Base-by-base conservation (phyloP, 2,888 invertebrate genomes). In the Eilema sororculum region DNA sequence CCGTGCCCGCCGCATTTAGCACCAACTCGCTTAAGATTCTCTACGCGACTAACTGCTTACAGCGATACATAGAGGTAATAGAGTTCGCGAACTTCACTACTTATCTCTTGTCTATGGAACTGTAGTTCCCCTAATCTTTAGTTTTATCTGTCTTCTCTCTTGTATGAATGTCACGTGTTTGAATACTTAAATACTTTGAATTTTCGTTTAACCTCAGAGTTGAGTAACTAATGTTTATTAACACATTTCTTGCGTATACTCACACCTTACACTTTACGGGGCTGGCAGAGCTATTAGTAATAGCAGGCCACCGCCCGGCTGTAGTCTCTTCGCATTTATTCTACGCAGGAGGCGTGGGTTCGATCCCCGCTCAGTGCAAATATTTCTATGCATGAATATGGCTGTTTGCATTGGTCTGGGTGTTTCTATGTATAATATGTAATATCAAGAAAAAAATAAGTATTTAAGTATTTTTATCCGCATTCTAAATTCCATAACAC, bases 31-130 rank as follows among this genome's bases (percentile, higher is more conserved):
- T 82, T 78, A 75, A 63, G 46, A 83, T 82, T 82, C 78, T 67
- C 69, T 28, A 60, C 75, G 71, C 65, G 62, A 64, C 33, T 52
- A 58, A 71, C 74, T 68, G 63, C 68, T 65, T 65, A 59, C 58
- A 41, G 69, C 73, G 75, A 78, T 76, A 80, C 78, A 76, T 78
- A 76, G 78, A 78, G 69, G 74, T 82, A 84, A 84, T 84, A 81
- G 78, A 78, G 81, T 79, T 82, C 68, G 46, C 73, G 33, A 69
- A 78, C 77, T 75, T 82, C 71, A 71, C 65, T 25, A 63, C 74
- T 74, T 74, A 69, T 74, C 66, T 76, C 65, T 65, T 52, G 65
- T 75, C 41, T 65, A 46, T 64, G 41, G 41, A 6, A 28, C 41
- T 33, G 33, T 25, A 63, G n/a, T 41, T 46, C 57, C 25, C 59